A percentile compares a stretch with the other conserved stretches of the same genome.
These are phyloP conservation scores for Sebastes hubbsi DNA, from an alignment of 2,797 vertebrate genomes.

Conservation along the genomic window DNA sequence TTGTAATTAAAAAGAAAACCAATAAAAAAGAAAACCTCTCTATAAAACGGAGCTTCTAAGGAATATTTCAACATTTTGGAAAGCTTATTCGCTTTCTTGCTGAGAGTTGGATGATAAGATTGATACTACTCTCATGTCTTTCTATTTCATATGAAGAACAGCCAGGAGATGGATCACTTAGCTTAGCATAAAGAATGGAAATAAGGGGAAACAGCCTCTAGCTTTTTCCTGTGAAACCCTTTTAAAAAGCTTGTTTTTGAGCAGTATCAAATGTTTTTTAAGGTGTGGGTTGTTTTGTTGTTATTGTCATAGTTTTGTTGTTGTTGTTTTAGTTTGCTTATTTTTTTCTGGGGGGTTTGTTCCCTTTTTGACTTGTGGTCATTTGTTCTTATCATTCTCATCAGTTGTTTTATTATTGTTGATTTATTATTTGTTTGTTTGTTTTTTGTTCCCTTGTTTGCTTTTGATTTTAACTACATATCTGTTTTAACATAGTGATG, in stretches of 20 bases:
- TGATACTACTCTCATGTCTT: background rate
- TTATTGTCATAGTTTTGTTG: too few species aligned
- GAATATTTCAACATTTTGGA: background rate
- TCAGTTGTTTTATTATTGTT: too few species aligned
- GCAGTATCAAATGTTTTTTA: background rate
- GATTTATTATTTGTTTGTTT: too few species aligned
- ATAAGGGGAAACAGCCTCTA: background rate
- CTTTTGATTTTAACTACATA: too few species aligned
- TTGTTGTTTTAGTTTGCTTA: too few species aligned
- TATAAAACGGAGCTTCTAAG: background rate
- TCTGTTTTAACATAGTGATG: too few species aligned
- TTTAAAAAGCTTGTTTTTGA: background rate
- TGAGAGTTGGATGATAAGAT: background rate
- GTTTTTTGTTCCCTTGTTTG: too few species aligned
- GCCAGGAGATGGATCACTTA: background rate
- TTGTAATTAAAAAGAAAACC: background rate
- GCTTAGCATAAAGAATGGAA: background rate
- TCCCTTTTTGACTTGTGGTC: too few species aligned
- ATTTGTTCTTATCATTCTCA: too few species aligned
- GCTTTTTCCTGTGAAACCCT: background rate
- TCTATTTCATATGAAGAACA: background rate
- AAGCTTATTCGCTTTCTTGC: background rate
- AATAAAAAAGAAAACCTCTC: background rate
- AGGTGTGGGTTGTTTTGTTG: too few species aligned
- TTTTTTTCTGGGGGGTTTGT: too few species aligned